These are phyloP conservation scores for Tetramorium parvispinum DNA, from an alignment of 1,140 invertebrate species.

Conservation along the genomic window DNA sequence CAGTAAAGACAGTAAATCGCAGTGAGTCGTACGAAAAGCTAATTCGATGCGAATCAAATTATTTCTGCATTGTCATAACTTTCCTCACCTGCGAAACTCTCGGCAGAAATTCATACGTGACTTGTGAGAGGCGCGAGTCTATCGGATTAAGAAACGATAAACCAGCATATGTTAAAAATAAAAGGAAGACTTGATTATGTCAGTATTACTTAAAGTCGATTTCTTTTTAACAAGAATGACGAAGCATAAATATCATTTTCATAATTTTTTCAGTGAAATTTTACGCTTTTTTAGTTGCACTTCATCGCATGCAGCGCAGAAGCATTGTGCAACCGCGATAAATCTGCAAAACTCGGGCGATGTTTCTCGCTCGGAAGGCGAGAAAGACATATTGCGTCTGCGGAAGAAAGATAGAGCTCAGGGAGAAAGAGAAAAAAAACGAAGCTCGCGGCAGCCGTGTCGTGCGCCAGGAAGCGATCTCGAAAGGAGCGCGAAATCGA, in stretches of 20 bases:
- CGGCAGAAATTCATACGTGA: not conserved
- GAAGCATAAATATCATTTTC: not conserved
- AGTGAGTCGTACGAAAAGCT: not conserved
- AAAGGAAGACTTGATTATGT: not conserved
- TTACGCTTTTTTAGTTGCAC: not conserved
- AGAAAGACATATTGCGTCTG: not conserved
- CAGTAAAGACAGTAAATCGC: not conserved
- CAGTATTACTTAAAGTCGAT: not conserved
- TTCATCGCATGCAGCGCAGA: not conserved
- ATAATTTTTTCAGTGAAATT: not conserved
- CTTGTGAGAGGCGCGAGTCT: not conserved
- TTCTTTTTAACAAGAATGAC: not conserved
- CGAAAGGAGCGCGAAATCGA: slow-evolving; percentile 12
- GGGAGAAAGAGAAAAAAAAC: not conserved
- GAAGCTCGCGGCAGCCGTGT: not conserved
- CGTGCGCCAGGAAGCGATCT: slow-evolving; percentile 47
- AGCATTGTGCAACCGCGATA: not conserved
- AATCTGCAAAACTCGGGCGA: not conserved
- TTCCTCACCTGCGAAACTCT: not conserved
- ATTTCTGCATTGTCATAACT: slow-evolving; percentile 11
- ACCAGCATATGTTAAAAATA: not conserved
- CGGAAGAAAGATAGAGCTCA: not conserved
- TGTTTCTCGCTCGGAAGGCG: not conserved
- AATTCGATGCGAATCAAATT: not conserved
- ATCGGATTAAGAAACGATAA: not conserved